Evolutionary conservation across 2,113 vertebrate genomes (phyloP).

Genomic region (Bothrops jararaca): DNA sequence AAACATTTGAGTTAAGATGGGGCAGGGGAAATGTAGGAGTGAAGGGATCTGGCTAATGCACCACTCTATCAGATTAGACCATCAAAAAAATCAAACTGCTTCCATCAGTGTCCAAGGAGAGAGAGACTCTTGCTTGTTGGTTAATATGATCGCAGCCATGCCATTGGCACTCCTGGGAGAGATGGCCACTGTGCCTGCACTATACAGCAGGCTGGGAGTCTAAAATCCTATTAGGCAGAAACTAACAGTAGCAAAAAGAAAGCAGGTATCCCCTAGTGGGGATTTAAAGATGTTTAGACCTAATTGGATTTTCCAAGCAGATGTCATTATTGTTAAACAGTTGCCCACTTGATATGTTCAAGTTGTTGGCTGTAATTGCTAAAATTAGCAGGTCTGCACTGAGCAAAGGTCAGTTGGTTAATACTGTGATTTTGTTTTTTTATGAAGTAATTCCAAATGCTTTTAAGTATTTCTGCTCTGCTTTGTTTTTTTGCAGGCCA

Average conservation of each 20-base stretch:
- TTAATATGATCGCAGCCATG: constrained; percentile 58
- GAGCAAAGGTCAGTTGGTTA: constrained; percentile 85
- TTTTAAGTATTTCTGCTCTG: constrained; percentile 60
- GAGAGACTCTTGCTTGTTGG: constrained; percentile 20
- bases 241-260: constrained; percentile 84
- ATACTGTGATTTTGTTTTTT: constrained; percentile 72
- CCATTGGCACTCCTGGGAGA: constrained; percentile 61
- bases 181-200: constrained; percentile 42
- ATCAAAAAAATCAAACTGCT: constrained; percentile 55
- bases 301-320: constrained; percentile 88
- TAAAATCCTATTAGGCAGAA: constrained; percentile 86
- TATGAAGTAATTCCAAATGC: constrained; percentile 72
- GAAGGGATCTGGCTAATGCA: constrained; percentile 54
- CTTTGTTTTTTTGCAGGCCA: constrained; percentile 57
- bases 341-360: constrained; percentile 83
- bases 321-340: constrained; percentile 85
- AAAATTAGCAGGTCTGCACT: constrained; percentile 84
- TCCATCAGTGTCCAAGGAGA: constrained; percentile 64
- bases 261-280: constrained; percentile 79
- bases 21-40: rapidly evolving
- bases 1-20: not conserved
- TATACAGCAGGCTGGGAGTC: constrained; percentile 68
- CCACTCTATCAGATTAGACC: constrained; percentile 58
- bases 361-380: constrained; percentile 83
- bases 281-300: constrained; percentile 78